Evolutionary conservation across 2,113 vertebrate species (phyloP), one percentile per base, ranked within the genome.

Genomic region (Anarhynchus alexandrinus): DNA sequence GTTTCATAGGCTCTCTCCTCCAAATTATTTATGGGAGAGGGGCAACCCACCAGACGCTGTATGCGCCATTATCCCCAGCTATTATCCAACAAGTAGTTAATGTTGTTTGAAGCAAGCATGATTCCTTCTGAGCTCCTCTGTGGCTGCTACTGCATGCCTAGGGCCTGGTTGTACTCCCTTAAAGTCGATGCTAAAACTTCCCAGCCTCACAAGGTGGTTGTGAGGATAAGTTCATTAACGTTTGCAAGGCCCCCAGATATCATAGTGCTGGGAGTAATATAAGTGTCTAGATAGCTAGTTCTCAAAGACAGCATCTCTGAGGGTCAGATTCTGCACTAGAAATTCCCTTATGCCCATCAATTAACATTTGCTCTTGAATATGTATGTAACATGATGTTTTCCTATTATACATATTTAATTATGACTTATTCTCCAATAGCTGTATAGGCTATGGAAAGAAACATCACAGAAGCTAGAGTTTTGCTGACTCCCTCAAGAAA

Each of bases 201-300:
- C 92, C 92, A 94, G 96, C 96, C 96, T 96, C 96, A 96, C 96
- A 96, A 96, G 96, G 96, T 96, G 95, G 96, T 97, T 96, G 96
- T 86, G 96, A 96, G 96, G 96, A 97, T 97, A 97, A 96, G 96
- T 97, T 97, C 96, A 97, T 97, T 97, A 97, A 97, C 96, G 94
- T 96, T 96, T 97, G 90, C 93, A 83, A 96, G 94, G 96, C 96
- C 96, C 96, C 96, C 93, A 97, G 96, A 97, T 97, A 97, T 97
- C 96, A 90, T 94, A 97, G 96, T 90, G 96, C 96, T 97, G 96
- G 96, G 96, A 97, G 96, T 97, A 97, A 97, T 96, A 96, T 92
- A 92, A 96, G 95, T 97, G 88, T 96, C 96, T 97, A 97, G 90
- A 95, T 96, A 96, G 92, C 95, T 96, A 57, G 92, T 96, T 96